A percentile compares a stretch with the other conserved stretches of the same genome.
phyloP scores from a whole-genome alignment of 2,888 invertebrate species.

The Tuberolachnus salignus region DNA sequence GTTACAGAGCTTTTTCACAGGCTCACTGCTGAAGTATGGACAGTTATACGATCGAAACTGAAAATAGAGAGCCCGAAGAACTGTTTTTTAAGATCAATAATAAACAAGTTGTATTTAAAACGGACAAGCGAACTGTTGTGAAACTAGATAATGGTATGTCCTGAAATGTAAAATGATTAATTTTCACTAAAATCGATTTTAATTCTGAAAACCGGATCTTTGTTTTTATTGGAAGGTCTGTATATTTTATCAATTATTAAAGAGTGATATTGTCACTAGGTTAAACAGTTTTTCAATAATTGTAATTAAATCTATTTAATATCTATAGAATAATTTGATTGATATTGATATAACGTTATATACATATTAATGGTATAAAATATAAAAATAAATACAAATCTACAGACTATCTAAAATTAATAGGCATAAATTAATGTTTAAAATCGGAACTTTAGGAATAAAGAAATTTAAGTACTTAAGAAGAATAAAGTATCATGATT shows the following conservation, averaged over 20 bases:
- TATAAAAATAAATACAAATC: too few species aligned
- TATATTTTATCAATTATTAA: not conserved
- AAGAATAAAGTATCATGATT: too few species aligned
- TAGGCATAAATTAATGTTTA: too few species aligned
- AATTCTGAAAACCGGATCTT: not conserved
- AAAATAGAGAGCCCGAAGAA: conserved; percentile 15
- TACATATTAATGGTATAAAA: too few species aligned
- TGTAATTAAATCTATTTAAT: too few species aligned
- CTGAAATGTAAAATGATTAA: not conserved
- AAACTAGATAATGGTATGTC: conserved; percentile 57
- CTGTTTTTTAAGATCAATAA: conserved; percentile 48
- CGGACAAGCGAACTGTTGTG: conserved; percentile 57
- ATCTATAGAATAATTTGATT: too few species aligned
- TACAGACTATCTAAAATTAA: too few species aligned
- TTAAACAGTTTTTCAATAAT: too few species aligned
- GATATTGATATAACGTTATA: too few species aligned
- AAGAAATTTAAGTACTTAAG: too few species aligned
- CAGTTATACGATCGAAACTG: not conserved
- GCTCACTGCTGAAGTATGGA: conserved; percentile 9
- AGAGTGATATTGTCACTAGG: too few species aligned
- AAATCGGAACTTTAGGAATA: too few species aligned
- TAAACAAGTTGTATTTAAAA: conserved; percentile 57
- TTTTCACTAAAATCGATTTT: not conserved
- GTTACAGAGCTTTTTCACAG: not conserved
- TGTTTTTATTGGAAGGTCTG: not conserved